Base-by-base conservation (phyloP, 2,797 vertebrate species). In the Phaenicophaeus curvirostris region DNA sequence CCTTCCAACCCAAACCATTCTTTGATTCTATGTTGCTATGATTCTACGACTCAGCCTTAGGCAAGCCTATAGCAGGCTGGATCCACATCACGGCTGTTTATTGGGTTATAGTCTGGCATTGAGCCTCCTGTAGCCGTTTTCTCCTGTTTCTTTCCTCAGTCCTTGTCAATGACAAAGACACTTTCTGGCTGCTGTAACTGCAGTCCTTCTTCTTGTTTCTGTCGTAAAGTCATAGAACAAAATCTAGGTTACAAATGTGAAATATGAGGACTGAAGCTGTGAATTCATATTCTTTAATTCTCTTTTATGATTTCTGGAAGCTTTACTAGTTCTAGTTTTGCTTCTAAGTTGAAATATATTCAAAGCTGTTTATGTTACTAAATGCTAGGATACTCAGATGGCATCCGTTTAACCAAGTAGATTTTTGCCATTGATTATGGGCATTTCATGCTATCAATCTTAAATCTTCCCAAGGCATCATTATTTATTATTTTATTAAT, bases 351-450 rank as follows among this genome's bases (percentile, higher is more conserved):
- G 59, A 94, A 91, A 58, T 53, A 61, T 68, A 85, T 76, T 65
- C 92, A 79, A 93, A 94, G 39, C 65, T 91, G 61, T 89, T 95
- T 94, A 65, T 71, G 25, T 63, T 86, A 81, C 67, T 61, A 62
- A 86, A 63, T 78, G 61, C 74, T 85, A 94, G 87, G 62, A 85
- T 55, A 91, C 67, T 89, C 80, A 95, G 85, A 93, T 95, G 89
- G 83, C 54, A 87, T 71, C 59, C 28, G 67, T 91, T 93, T 93
- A 67, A 85, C 46, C 37, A 50, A 88, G 51, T 61, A 50, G 55
- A 68, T 31, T 90, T 88, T 91, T 89, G 71, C 42, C 85, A 63
- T 46, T 85, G 91, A 27, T 51, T 79, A 51, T 33, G 23, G 58
- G 23, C 39, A 68, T 90, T 77, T 90, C 61, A 58, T 31, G 0